Evolutionary conservation across 2,797 vertebrate species (phyloP).

Genomic region (Cyclopterus lumpus): DNA sequence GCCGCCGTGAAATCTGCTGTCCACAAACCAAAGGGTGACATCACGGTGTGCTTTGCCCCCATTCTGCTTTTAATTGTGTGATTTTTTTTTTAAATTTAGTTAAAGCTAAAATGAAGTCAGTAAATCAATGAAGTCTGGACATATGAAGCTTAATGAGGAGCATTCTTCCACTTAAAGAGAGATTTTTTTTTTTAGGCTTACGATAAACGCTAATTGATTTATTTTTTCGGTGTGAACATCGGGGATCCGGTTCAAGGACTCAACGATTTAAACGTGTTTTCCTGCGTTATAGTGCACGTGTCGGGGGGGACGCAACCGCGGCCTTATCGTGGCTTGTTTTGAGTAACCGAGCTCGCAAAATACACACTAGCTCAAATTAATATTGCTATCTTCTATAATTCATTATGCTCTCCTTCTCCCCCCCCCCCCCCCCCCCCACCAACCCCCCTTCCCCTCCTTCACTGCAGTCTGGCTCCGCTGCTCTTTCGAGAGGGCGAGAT

Average conservation of each 20-base stretch:
- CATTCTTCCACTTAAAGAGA: background rate
- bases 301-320: background rate
- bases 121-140: background rate
- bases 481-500: constrained; percentile 12
- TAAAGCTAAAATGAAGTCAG: background rate
- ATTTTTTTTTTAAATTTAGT: too few relatives aligned
- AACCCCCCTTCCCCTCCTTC: background rate
- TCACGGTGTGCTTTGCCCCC: background rate
- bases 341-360: constrained; percentile 22
- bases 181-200: too few relatives aligned
- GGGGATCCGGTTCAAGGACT: too few relatives aligned
- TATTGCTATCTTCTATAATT: constrained; percentile 1
- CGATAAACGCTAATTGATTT: too few relatives aligned
- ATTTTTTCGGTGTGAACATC: too few relatives aligned
- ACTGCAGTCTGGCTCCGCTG: background rate
- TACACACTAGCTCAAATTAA: constrained; percentile 6
- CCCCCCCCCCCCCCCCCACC: background rate
- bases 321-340: constrained; percentile 33
- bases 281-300: too few relatives aligned
- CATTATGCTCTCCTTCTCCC: constrained; percentile 7
- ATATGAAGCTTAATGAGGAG: background rate
- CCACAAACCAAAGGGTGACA: too few relatives aligned
- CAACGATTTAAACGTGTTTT: too few relatives aligned
- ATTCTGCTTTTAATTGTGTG: background rate
- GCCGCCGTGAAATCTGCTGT: too few relatives aligned